These are phyloP conservation scores for Upupa epops DNA, from an alignment of 2,113 vertebrate genomes.

Conservation along the genomic window DNA sequence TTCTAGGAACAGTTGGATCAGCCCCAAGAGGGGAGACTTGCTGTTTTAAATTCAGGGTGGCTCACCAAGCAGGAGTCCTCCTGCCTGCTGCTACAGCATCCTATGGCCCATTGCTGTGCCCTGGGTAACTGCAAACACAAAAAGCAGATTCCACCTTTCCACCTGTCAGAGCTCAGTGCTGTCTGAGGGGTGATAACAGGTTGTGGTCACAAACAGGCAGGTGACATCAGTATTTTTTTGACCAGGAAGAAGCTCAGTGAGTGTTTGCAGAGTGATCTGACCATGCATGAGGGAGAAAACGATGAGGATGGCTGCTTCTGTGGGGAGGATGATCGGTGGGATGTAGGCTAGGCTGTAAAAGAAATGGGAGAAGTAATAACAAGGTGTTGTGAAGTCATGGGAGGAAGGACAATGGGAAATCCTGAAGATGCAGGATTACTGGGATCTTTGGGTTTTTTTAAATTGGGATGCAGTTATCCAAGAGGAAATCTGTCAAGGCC, in stretches of 20 bases:
- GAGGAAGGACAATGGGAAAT: not conserved
- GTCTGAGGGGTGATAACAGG: not conserved
- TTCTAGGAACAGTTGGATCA: not conserved
- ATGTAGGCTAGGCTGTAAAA: not conserved
- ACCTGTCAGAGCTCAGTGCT: not conserved
- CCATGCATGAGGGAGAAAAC: not conserved
- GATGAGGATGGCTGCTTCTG: not conserved
- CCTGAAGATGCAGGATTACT: not conserved
- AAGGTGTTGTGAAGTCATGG: not conserved
- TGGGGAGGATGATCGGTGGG: not conserved
- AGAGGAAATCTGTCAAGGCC: not conserved
- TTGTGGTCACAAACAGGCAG: not conserved
- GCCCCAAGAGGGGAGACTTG: not conserved
- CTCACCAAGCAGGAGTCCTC: not conserved
- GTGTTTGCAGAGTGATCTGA: not conserved
- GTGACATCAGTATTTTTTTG: not conserved
- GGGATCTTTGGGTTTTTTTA: too few species aligned
- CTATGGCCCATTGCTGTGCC: accelerated
- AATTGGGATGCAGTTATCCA: not conserved
- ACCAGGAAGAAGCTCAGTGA: not conserved
- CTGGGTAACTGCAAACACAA: not conserved
- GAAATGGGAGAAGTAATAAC: not conserved
- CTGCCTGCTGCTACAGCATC: not conserved
- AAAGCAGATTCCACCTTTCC: not conserved
- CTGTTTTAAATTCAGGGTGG: not conserved